Percentiles rank a stretch among this genome's conserved stretches.
These are phyloP conservation scores for Gymnogyps californianus DNA, from an alignment of 2,113 vertebrate genomes.

Conservation along the genomic window DNA sequence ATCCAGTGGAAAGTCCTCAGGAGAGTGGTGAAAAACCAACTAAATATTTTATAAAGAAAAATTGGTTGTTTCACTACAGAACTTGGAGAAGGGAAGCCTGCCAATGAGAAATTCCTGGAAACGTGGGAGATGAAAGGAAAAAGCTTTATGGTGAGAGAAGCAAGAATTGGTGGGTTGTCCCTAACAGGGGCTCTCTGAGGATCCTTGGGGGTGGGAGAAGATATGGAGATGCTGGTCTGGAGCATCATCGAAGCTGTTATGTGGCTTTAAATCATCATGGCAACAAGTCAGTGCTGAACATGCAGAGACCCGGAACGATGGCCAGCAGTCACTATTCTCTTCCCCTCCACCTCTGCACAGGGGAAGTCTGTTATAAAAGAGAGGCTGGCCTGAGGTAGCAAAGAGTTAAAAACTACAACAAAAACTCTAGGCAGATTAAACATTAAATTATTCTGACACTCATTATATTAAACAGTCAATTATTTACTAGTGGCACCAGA, in stretches of 20 bases:
- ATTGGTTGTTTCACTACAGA: not conserved
- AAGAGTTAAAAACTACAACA: not conserved
- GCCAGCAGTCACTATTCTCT: not conserved
- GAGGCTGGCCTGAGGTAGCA: not conserved
- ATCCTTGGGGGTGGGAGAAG: not conserved
- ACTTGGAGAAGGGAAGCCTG: not conserved
- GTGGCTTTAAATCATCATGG: not conserved
- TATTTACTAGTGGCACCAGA: conserved; percentile 10
- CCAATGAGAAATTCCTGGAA: not conserved
- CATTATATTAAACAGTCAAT: conserved; percentile 26
- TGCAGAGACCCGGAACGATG: not conserved
- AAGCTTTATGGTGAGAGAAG: not conserved
- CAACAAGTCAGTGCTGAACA: not conserved
- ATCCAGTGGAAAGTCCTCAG: not conserved
- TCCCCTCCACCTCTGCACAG: not conserved
- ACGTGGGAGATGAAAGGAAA: not conserved
- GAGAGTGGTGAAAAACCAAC: not conserved
- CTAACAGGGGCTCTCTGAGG: not conserved
- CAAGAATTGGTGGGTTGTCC: not conserved
- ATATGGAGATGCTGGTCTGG: not conserved
- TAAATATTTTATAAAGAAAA: not conserved
- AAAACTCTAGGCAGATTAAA: not conserved
- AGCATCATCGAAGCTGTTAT: not conserved
- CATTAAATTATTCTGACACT: conserved; percentile 21
- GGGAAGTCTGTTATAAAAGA: not conserved